phyloP scores from a whole-genome alignment of 2,113 vertebrate species.

The Bubo blakistoni region DNA sequence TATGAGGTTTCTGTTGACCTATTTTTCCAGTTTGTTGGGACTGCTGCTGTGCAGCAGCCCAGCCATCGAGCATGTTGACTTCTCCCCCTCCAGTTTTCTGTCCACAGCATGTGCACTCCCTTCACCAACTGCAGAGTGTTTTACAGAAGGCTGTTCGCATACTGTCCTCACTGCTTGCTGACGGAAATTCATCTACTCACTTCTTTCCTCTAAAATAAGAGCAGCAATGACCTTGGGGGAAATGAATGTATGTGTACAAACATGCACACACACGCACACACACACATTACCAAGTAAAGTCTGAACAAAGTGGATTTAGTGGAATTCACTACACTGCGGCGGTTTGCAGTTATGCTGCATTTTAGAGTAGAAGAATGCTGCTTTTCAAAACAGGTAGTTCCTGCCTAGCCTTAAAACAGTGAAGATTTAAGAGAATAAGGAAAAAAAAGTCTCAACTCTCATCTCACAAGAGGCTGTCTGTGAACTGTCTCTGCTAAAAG shows the following conservation, averaged over 20 bases:
- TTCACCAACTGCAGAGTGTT: neutral
- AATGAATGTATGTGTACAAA: neutral
- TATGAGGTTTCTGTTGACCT: neutral
- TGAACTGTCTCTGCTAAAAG: neutral
- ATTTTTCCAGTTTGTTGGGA: neutral
- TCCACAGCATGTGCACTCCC: neutral
- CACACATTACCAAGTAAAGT: neutral
- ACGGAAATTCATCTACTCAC: neutral
- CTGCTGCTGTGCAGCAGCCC: neutral
- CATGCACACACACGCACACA: accelerated
- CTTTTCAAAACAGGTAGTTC: neutral
- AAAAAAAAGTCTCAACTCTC: neutral
- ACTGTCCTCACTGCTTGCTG: neutral
- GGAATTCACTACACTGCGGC: neutral
- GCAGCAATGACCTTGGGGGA: neutral
- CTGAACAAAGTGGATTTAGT: neutral
- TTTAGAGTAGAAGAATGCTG: neutral
- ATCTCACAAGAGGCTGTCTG: neutral
- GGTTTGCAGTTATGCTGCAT: neutral
- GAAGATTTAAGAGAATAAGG: neutral
- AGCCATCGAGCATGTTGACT: neutral
- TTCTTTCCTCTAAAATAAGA: neutral
- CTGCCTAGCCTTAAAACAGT: neutral
- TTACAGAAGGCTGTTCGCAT: neutral
- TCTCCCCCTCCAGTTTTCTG: neutral